phyloP scores from a whole-genome alignment of 2,888 invertebrate genomes.

The Hydraecia micacea region DNA sequence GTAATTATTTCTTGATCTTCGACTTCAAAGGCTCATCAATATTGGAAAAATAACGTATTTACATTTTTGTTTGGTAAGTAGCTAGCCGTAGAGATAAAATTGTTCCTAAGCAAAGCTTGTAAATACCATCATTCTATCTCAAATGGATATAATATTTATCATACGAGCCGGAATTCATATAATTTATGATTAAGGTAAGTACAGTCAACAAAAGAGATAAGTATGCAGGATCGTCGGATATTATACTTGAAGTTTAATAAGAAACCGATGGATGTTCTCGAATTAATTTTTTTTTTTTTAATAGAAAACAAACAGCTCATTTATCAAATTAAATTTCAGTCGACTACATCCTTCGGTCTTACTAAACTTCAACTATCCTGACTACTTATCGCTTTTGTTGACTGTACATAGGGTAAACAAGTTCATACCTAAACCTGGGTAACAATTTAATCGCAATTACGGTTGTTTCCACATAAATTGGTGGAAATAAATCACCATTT shows the following conservation, averaged over 20 bases:
- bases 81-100: background rate
- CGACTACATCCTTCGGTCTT: no score
- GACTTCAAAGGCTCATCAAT: background rate
- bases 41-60: background rate
- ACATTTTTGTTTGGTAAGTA: background rate
- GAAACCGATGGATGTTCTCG: no score
- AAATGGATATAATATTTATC: background rate
- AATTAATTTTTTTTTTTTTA: no score
- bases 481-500: constrained; percentile 65
- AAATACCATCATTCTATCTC: background rate
- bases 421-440: constrained; percentile 23
- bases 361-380: no score
- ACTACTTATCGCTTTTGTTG: no score
- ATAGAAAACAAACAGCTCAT: no score
- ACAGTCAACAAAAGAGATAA: no score
- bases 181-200: constrained; percentile 8
- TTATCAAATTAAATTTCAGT: no score
- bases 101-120: background rate
- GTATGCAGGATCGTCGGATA: no score
- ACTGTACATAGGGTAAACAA: constrained; percentile 19
- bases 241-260: no score
- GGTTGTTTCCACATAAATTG: constrained; percentile 49
- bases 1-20: background rate
- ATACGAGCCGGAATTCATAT: background rate
- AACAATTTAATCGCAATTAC: constrained; percentile 65